Evolutionary conservation across 2,113 vertebrate genomes (phyloP), one percentile per base, ranked within the genome.

Genomic region (Macrotus californicus): DNA sequence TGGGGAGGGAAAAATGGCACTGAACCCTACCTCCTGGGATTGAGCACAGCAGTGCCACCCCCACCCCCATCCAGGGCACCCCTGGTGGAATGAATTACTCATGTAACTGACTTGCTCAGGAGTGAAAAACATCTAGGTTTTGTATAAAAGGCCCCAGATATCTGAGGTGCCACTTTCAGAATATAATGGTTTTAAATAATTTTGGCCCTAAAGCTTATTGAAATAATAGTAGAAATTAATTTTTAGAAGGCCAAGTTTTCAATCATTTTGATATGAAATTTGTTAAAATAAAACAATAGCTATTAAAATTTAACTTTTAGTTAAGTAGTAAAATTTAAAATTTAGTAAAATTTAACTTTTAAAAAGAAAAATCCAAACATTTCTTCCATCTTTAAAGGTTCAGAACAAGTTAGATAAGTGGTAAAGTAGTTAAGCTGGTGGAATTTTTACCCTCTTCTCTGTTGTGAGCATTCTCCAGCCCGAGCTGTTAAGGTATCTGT

Each of bases 81-180:
- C 43, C 24, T 64, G 5, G 15, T 26, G 66, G 39, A 70, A 15
- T 69, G 19, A 94, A 69, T 75, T 75, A 22, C n/a, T 87, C 16
- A 9, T 14, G 34, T 81, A 31, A 67, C 7, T 59, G 12, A 39
- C 77, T 16, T 66, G 36, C 24, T 88, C 59, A 89, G 13, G 70
- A 36, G n/a, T 48, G 14, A 96, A 66, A 50, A 81, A 73, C 83
- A 73, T 52, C 26, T 87, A 97, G 95, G 93, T 87, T n/a, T 92
- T 80, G 52, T 80, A 50, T 76, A 95, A 89, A 54, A 70, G 34
- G 19, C 31, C 18, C 50, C 50, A 93, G 36, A 73, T 83, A 83
- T 67, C 13, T 82, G 18, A 89, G 93, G 82, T 48, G 46, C 5
- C 50, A 3, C 76, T 50, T 85, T 85, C 39, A 80, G 61, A 36